Percentiles rank a stretch among this genome's conserved stretches.
Conservation (phyloP, 92 coral and sea anemone species). For the Hydrozoanthus gracilis region DNA sequence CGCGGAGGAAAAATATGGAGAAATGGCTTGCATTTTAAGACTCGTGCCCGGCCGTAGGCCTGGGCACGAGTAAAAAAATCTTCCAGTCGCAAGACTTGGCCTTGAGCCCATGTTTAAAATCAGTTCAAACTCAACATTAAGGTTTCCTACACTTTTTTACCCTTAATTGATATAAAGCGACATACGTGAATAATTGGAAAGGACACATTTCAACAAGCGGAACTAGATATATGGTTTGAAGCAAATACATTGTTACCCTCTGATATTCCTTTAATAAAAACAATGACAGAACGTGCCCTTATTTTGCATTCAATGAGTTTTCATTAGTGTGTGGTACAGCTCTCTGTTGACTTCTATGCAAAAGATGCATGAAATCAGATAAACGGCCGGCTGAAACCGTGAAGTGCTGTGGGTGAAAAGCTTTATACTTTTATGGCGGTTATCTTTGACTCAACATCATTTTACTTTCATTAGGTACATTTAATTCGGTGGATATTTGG, state of each 20-base stretch:
- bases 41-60: too few relatives aligned
- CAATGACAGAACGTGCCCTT: neutral
- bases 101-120: constrained; percentile 25
- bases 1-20: too few relatives aligned
- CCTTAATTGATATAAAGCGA: constrained; percentile 14
- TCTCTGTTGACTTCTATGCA: neutral
- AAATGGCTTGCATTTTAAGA: too few relatives aligned
- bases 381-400: too few relatives aligned
- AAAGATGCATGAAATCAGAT: neutral
- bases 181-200: neutral
- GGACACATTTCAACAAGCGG: neutral
- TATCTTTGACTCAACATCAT: neutral
- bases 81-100: neutral
- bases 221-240: neutral
- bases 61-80: too few relatives aligned
- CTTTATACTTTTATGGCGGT: neutral
- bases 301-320: neutral
- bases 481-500: neutral
- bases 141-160: neutral
- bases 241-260: neutral
- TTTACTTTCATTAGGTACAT: neutral
- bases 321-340: neutral
- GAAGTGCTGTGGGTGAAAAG: too few relatives aligned
- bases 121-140: neutral
- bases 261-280: neutral